These are phyloP conservation scores for Neosilurus hyrtlii DNA, from an alignment of 2,797 vertebrate genomes.

Conservation along the genomic window DNA sequence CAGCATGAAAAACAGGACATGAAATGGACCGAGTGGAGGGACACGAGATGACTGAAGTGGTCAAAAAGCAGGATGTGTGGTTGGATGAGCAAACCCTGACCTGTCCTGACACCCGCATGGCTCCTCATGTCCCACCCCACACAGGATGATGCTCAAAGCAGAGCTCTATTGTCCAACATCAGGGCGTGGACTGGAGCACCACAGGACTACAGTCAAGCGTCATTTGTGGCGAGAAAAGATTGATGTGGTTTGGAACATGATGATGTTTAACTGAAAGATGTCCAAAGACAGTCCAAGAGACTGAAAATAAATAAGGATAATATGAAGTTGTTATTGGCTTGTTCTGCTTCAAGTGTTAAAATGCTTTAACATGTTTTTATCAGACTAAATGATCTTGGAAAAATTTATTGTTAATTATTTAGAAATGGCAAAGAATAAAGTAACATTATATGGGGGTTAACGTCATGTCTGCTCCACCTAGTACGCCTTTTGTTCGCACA, in stretches of 20 bases:
- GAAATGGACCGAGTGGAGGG: constrained; percentile 37
- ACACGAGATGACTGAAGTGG: constrained; percentile 32
- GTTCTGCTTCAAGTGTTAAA: background rate
- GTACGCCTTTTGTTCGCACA: constrained; percentile 25
- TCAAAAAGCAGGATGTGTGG: constrained; percentile 44
- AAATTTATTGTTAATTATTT: constrained; percentile 7
- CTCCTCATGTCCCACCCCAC: constrained; percentile 28
- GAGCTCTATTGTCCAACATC: constrained; percentile 55
- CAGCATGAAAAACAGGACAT: constrained; percentile 32
- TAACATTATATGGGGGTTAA: constrained; percentile 6
- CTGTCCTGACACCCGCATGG: constrained; percentile 48
- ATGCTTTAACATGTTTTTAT: background rate
- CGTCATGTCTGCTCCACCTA: constrained; percentile 36
- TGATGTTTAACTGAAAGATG: background rate
- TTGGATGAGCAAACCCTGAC: constrained; percentile 43
- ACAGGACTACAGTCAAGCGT: constrained; percentile 4
- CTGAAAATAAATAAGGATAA: background rate
- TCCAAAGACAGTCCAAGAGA: background rate
- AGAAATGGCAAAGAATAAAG: constrained; percentile 1
- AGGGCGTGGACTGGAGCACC: constrained; percentile 20
- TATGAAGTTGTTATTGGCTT: background rate
- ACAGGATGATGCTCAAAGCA: constrained; percentile 51
- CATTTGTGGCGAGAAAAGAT: constrained; percentile 15
- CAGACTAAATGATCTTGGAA: background rate
- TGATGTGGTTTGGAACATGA: constrained; percentile 24